Evolutionary conservation across 2,113 vertebrate genomes (phyloP), one percentile per base, ranked within the genome.

Genomic region (Edolisoma coerulescens): DNA sequence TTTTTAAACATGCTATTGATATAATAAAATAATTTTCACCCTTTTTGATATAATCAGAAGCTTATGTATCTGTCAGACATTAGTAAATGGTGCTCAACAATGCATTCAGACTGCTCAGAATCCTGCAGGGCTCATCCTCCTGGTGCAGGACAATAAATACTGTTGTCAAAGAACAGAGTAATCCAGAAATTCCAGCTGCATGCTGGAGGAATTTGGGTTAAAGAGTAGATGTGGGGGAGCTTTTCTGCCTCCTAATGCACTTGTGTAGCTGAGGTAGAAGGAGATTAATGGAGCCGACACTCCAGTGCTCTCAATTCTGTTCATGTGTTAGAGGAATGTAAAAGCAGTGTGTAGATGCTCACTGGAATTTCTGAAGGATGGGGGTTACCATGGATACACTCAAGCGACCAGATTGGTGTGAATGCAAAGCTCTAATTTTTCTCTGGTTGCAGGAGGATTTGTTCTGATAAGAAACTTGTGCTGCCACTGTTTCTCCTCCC

Each of bases 381-480:
- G 89, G 70, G 57, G 98, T 98, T 98, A 76, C 98, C 98, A 98
- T 98, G 98, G 98, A 96, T 91, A 98, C 98, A 80, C 94, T 96
- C 85, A 97, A 97, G 86, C 73, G 84, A 87, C 76, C 77, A 74
- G 95, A 87, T 89, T 82, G 74, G 35, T 79, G 77, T 84, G 87
- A 90, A 57, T 89, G 95, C 73, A 87, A 57, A 64, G 84, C 65
- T 56, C 93, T 95, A 33, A 42, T 80, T 96, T 96, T 84, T 70
- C 85, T 63, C 95, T 89, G 77, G 32, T 87, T 89, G 89, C 83
- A 53, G 90, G 44, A 95, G 69, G 93, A 93, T 95, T 97, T 97
- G 67, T 94, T 97, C 95, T 92, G 90, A 77, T 91, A 89, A 95
- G 94, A 42, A 93, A 81, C 53, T 91, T 74, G 54, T 83, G 63